These are phyloP conservation scores for Clupea harengus DNA, from an alignment of 2,113 vertebrate species.

Conservation along the genomic window DNA sequence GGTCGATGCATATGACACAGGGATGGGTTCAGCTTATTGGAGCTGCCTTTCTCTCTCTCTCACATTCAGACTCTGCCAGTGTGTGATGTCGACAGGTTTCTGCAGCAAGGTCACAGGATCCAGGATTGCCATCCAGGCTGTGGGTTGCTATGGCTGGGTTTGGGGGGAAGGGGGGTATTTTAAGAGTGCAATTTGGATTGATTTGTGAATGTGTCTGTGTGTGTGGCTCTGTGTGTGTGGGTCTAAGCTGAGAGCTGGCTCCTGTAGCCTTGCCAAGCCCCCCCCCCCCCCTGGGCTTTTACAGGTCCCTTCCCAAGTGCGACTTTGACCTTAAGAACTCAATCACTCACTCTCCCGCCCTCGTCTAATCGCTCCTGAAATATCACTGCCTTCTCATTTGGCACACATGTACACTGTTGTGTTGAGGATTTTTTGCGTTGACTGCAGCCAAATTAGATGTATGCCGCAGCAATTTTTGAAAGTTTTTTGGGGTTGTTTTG, in stretches of 20 bases:
- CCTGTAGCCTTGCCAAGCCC: neutral
- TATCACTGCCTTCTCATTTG: conserved; percentile 7
- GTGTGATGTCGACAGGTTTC: conserved; percentile 22
- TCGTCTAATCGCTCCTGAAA: neutral
- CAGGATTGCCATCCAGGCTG: conserved; percentile 49
- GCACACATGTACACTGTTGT: neutral
- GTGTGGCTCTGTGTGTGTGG: neutral
- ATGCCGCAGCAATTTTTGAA: neutral
- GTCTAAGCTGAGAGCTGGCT: neutral
- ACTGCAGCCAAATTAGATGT: neutral
- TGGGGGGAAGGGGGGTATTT: conserved; percentile 51
- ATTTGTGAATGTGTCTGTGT: conserved; percentile 35
- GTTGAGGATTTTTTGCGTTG: neutral
- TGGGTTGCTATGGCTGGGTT: conserved; percentile 29
- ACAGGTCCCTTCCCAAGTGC: neutral
- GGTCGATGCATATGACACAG: neutral
- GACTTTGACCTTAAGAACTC: neutral
- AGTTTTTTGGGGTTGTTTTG: neutral
- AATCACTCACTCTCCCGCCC: neutral
- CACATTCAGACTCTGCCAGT: conserved; percentile 40
- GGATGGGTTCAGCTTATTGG: neutral
- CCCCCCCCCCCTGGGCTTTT: neutral
- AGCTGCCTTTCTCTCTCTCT: neutral
- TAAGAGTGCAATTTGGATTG: conserved; percentile 54
- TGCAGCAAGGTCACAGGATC: conserved; percentile 57